Conservation (phyloP, 2,888 invertebrate species). For the Hydriomena furcata region DNA sequence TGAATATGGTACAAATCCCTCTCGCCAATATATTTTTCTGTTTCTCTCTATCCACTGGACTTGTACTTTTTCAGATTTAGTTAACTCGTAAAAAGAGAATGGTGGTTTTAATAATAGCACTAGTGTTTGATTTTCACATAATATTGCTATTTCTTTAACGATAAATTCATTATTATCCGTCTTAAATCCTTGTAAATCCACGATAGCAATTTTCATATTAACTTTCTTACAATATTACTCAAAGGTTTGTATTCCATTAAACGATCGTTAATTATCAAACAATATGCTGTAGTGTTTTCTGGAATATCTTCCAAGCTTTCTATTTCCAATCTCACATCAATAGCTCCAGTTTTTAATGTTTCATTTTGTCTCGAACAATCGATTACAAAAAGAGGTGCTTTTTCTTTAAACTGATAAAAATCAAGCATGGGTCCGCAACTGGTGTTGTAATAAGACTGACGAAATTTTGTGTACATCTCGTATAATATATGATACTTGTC, state of each 20-base stretch:
- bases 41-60: not conserved
- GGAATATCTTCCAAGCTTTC: slow-evolving; percentile 33
- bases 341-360: slow-evolving; percentile 6
- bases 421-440: no score
- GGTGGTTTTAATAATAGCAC: not conserved
- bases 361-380: no score
- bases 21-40: not conserved
- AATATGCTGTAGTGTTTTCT: slow-evolving; percentile 35
- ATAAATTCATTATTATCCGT: not conserved
- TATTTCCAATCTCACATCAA: slow-evolving; percentile 38
- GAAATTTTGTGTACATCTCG: no score
- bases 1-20: not conserved
- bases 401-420: no score
- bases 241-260: slow-evolving; percentile 16
- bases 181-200: no score
- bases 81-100: not conserved
- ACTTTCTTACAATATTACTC: no score
- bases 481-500: no score
- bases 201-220: no score
- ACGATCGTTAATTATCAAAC: slow-evolving; percentile 20
- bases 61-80: not conserved
- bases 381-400: no score
- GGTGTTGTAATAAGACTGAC: no score
- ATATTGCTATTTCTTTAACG: not conserved
- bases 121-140: not conserved